Evolutionary conservation across 1,140 invertebrate genomes (phyloP).

Genomic region (Carposina sasakii): DNA sequence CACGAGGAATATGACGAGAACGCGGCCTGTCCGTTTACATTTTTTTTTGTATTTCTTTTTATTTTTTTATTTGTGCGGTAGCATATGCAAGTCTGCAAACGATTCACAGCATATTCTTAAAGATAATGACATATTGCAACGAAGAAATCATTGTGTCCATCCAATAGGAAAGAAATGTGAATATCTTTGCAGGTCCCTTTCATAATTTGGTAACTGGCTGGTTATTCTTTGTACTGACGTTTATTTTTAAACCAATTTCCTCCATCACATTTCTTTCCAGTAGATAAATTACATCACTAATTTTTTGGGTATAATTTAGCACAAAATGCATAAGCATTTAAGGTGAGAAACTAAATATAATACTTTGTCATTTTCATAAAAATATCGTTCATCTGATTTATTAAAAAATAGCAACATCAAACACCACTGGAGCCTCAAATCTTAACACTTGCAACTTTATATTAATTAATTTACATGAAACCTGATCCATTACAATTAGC

Average conservation of each 20-base stretch:
- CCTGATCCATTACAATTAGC: constrained; percentile 34
- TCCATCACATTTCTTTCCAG: constrained; percentile 41
- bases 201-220: constrained; percentile 58
- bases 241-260: too few relatives aligned
- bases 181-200: constrained; percentile 19
- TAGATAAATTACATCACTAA: constrained; percentile 24
- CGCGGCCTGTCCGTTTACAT: constrained; percentile 28
- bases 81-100: constrained; percentile 60
- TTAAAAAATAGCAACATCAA: constrained; percentile 42
- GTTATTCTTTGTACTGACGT: constrained; percentile 55
- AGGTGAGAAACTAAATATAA: constrained; percentile 53
- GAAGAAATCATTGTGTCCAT: constrained; percentile 38
- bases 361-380: constrained; percentile 69
- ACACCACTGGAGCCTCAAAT: constrained; percentile 33
- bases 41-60: constrained; percentile 42
- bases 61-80: constrained; percentile 63
- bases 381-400: constrained; percentile 50
- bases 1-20: constrained; percentile 48
- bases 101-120: constrained; percentile 59
- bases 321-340: constrained; percentile 36
- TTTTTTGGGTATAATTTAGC: constrained; percentile 23
- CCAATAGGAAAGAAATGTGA: constrained; percentile 44
- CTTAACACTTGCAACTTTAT: too few relatives aligned
- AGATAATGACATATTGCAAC: constrained; percentile 53
- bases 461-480: constrained; percentile 45